Evolutionary conservation across 2,113 vertebrate species (phyloP).

Genomic region (Alethe castanea): DNA sequence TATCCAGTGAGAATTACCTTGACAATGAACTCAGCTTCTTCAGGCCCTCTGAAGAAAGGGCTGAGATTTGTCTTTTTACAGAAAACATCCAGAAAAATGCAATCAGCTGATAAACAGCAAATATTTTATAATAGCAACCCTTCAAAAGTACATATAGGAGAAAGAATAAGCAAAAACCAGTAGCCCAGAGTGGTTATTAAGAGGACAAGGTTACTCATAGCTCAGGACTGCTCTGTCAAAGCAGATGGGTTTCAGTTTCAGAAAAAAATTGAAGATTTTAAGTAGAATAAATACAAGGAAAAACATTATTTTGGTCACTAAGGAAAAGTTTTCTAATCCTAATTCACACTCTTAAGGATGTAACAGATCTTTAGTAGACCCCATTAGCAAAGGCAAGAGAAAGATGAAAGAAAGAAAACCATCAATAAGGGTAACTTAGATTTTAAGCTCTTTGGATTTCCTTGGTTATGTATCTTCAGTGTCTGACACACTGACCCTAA

Average conservation of each 20-base stretch:
- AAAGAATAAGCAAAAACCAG: not conserved
- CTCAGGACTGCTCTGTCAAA: not conserved
- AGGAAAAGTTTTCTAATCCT: not conserved
- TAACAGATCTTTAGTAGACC: not conserved
- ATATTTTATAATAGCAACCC: fast-evolving
- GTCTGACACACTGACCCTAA: not conserved
- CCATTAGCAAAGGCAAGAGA: not conserved
- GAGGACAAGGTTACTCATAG: not conserved
- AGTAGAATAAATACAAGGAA: not conserved
- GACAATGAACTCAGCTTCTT: not conserved
- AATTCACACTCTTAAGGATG: not conserved
- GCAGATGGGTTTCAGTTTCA: not conserved
- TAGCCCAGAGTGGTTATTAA: not conserved
- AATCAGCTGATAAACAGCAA: not conserved
- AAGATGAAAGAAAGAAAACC: not conserved
- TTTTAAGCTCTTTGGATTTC: not conserved
- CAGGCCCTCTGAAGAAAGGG: not conserved
- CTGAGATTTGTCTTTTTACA: not conserved
- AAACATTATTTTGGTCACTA: not conserved
- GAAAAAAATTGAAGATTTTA: not conserved
- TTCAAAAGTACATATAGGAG: not conserved
- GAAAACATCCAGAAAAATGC: not conserved
- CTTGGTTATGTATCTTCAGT: not conserved
- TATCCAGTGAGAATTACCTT: not conserved
- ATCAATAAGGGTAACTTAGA: not conserved